These are phyloP conservation scores for Lucilia sericata DNA, from an alignment of 1,140 invertebrate species.

Conservation along the genomic window DNA sequence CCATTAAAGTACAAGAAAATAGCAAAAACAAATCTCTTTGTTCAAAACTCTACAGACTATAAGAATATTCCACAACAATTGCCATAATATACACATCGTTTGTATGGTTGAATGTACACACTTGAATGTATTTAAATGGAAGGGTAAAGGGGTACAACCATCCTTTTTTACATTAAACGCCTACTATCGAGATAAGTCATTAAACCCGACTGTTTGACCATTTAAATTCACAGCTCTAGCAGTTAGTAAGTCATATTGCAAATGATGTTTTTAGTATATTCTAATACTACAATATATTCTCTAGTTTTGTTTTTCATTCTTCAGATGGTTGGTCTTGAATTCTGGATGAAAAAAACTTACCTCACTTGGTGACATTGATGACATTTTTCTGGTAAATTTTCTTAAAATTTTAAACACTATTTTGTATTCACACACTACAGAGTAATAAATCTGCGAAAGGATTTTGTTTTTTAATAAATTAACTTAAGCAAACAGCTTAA, in stretches of 20 bases:
- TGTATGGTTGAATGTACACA: no score
- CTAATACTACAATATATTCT: not conserved
- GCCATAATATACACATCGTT: no score
- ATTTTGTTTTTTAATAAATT: not conserved
- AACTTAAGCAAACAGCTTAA: not conserved
- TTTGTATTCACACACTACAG: slow-evolving; percentile 1
- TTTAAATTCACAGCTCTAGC: no score
- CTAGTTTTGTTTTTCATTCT: not conserved
- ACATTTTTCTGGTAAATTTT: slow-evolving; percentile 30
- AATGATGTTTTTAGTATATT: not conserved
- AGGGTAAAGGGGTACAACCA: not conserved
- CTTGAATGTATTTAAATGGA: no score
- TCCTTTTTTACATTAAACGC: not conserved
- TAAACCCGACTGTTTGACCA: not conserved
- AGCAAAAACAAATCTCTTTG: no score
- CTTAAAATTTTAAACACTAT: not conserved
- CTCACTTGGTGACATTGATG: slow-evolving; percentile 48
- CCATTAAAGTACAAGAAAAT: no score
- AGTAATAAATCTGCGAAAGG: not conserved
- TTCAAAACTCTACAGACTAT: no score
- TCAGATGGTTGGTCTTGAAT: not conserved
- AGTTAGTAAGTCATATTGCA: no score
- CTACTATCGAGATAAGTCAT: not conserved
- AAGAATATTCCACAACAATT: no score
- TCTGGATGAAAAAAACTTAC: slow-evolving; percentile 31